These are phyloP conservation scores for Dione vanillae DNA, from an alignment of 2,888 invertebrate genomes.

Conservation along the genomic window DNA sequence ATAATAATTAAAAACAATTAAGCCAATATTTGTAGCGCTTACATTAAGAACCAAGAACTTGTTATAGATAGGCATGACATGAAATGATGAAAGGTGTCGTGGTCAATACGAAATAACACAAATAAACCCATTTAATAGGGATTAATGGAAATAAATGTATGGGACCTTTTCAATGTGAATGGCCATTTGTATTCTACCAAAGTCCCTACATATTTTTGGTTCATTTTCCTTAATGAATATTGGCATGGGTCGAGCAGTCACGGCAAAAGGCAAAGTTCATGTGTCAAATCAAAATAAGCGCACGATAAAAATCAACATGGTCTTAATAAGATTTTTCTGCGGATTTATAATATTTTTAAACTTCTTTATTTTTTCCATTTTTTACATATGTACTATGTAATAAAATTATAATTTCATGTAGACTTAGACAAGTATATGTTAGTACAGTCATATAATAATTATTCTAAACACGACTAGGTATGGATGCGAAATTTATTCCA, in stretches of 20 bases:
- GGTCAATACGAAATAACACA: not conserved
- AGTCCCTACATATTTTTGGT: not conserved
- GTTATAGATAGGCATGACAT: too few relatives aligned
- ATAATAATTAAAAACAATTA: too few relatives aligned
- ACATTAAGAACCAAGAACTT: too few relatives aligned
- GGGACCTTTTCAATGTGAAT: not conserved
- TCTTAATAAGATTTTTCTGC: not conserved
- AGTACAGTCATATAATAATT: not conserved
- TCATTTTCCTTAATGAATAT: slow-evolving; percentile 6
- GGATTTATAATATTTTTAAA: too few relatives aligned
- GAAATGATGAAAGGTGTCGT: too few relatives aligned
- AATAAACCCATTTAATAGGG: too few relatives aligned
- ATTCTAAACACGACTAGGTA: slow-evolving; percentile 11
- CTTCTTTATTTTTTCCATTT: too few relatives aligned
- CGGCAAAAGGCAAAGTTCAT: not conserved
- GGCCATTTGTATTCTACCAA: not conserved
- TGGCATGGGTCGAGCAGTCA: slow-evolving; percentile 1
- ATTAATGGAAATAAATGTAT: not conserved
- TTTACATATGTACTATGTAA: too few relatives aligned
- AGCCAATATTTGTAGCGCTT: too few relatives aligned
- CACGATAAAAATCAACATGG: too few relatives aligned
- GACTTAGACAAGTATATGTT: too few relatives aligned
- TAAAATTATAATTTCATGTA: too few relatives aligned
- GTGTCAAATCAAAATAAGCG: not conserved
- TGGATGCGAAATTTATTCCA: slow-evolving; percentile 15